Evolutionary conservation across 2,797 vertebrate genomes (phyloP).

Genomic region (Cirrhinus molitorella): DNA sequence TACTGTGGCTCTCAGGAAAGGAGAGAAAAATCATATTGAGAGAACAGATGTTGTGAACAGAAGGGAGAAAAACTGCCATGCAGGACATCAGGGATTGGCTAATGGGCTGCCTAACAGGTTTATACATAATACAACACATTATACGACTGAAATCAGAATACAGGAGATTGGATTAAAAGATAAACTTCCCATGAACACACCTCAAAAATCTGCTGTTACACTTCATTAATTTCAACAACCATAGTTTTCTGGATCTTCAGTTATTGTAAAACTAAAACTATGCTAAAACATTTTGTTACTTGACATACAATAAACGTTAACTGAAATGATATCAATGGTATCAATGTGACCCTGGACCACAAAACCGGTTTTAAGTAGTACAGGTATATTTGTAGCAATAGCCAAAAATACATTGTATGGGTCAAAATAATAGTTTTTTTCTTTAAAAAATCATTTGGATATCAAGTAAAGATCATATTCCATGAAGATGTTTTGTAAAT

Average conservation of each 20-base stretch:
- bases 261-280: no score
- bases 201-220: slow-evolving; percentile 35
- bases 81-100: neutral
- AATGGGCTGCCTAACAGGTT: neutral
- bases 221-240: neutral
- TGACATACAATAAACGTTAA: no score
- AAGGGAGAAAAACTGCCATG: slow-evolving; percentile 11
- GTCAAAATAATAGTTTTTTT: no score
- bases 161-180: neutral
- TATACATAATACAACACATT: slow-evolving; percentile 38
- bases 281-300: no score
- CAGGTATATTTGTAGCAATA: no score
- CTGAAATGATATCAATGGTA: no score
- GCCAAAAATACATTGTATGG: no score
- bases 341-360: no score
- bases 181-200: slow-evolving; percentile 28
- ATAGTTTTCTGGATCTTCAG: neutral
- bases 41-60: slow-evolving; percentile 30
- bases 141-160: neutral
- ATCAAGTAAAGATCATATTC: no score
- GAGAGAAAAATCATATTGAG: slow-evolving; percentile 1
- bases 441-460: no score
- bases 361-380: no score
- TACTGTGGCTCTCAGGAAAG: slow-evolving; percentile 10
- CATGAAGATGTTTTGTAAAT: no score